These are phyloP conservation scores for Amaurobius ferox DNA, from an alignment of 2,888 invertebrate species.

Conservation along the genomic window DNA sequence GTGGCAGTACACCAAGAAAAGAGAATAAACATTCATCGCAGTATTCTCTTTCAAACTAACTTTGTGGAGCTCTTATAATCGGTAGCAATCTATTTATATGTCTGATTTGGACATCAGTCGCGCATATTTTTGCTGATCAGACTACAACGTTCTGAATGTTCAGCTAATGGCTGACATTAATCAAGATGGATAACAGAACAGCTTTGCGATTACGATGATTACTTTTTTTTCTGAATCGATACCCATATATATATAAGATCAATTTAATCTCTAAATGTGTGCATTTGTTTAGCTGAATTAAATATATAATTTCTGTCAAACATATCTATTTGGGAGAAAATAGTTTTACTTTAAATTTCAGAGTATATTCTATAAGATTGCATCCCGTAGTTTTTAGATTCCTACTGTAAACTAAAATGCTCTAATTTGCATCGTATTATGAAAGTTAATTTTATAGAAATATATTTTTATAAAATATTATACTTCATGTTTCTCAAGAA, in stretches of 20 bases:
- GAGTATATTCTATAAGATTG: too few species aligned
- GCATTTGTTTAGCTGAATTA: not conserved
- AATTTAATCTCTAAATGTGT: not conserved
- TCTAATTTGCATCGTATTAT: too few species aligned
- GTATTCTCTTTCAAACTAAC: not conserved
- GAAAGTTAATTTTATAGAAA: too few species aligned
- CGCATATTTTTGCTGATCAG: conserved; percentile 17
- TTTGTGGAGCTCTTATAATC: conserved; percentile 15
- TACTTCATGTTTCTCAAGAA: too few species aligned
- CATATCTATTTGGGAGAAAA: too few species aligned
- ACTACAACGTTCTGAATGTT: not conserved
- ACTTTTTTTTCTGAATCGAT: conserved; percentile 2
- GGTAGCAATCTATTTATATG: conserved; percentile 23
- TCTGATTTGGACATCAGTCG: conserved; percentile 4
- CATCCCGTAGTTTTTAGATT: too few species aligned
- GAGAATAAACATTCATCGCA: not conserved
- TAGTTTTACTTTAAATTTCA: too few species aligned
- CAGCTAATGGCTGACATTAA: conserved; percentile 24
- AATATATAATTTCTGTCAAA: too few species aligned
- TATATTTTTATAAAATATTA: too few species aligned
- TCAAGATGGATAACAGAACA: conserved; percentile 18
- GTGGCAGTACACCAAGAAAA: not conserved
- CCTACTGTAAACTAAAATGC: too few species aligned
- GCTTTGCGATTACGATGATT: not conserved
- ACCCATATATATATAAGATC: not conserved